Conservation (phyloP, 2,113 vertebrate genomes). For the Phocoena sinus region DNA sequence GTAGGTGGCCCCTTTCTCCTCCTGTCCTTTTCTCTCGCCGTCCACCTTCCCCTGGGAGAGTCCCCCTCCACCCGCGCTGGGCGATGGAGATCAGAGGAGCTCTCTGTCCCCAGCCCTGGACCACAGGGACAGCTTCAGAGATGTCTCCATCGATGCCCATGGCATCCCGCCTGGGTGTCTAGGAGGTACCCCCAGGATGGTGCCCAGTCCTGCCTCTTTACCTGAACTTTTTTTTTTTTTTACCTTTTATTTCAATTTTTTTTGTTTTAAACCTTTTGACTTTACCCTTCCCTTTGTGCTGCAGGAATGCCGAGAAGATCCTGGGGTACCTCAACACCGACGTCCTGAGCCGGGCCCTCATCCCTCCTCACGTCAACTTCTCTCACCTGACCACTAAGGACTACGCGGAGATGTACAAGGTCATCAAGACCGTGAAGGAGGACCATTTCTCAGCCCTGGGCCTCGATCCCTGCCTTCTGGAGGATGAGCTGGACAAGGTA, state of each 20-base stretch:
- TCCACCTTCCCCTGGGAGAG: background rate
- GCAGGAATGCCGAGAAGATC: slow-evolving; percentile 96
- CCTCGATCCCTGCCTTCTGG: slow-evolving; percentile 90
- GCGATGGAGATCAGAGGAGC: background rate
- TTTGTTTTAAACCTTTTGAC: background rate
- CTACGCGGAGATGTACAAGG: slow-evolving; percentile 94
- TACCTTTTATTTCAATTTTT: background rate
- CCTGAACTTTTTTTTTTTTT: background rate
- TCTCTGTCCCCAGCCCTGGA: background rate
- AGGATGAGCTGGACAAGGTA: slow-evolving; percentile 97
- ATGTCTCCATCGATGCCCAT: background rate
- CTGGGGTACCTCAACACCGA: slow-evolving; percentile 91
- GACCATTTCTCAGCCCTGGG: slow-evolving; percentile 90
- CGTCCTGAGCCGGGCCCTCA: slow-evolving; percentile 92
- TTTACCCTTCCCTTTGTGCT: background rate
- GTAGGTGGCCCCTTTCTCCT: slow-evolving; percentile 81
- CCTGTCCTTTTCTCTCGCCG: background rate
- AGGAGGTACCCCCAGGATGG: background rate
- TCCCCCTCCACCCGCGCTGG: background rate
- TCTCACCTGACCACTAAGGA: slow-evolving; percentile 93
- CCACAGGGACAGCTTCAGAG: background rate
- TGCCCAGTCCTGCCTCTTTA: background rate
- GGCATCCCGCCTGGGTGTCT: background rate
- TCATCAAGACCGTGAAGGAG: slow-evolving; percentile 95
- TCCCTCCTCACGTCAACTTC: slow-evolving; percentile 97